phyloP scores from a whole-genome alignment of 1,140 invertebrate genomes.

The Brachionus koreanus region DNA sequence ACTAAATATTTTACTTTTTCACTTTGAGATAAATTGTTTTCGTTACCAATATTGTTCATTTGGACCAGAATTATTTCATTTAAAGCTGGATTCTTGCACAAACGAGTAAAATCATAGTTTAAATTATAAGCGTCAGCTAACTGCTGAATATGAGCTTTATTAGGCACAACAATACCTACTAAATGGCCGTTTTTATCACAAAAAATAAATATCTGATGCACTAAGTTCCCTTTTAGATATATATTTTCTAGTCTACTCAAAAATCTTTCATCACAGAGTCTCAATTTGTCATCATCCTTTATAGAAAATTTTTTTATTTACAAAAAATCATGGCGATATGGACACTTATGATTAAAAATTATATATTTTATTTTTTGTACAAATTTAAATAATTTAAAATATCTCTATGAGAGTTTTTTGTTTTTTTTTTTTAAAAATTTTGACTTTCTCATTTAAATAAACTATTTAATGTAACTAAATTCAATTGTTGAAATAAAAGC shows the following conservation, averaged over 20 bases:
- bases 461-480: too few relatives aligned
- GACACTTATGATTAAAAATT: too few relatives aligned
- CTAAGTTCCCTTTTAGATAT: not conserved
- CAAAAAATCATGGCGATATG: not conserved
- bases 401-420: too few relatives aligned
- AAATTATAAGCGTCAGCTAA: not conserved
- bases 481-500: too few relatives aligned
- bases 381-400: too few relatives aligned
- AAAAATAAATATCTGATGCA: not conserved
- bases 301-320: not conserved
- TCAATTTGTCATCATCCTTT: not conserved
- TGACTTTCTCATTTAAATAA: too few relatives aligned
- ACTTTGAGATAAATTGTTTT: not conserved
- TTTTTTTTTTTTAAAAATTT: too few relatives aligned
- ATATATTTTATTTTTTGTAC: too few relatives aligned
- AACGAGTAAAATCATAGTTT: not conserved
- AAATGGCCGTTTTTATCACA: not conserved
- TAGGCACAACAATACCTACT: not conserved
- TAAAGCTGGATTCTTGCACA: not conserved
- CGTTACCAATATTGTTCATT: not conserved
- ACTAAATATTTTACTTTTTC: conserved; percentile 1
- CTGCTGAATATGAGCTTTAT: not conserved
- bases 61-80: conserved; percentile 5
- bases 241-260: not conserved
- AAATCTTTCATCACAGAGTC: not conserved